Conservation (phyloP, 2,888 invertebrate species). For the Drosophila merina region DNA sequence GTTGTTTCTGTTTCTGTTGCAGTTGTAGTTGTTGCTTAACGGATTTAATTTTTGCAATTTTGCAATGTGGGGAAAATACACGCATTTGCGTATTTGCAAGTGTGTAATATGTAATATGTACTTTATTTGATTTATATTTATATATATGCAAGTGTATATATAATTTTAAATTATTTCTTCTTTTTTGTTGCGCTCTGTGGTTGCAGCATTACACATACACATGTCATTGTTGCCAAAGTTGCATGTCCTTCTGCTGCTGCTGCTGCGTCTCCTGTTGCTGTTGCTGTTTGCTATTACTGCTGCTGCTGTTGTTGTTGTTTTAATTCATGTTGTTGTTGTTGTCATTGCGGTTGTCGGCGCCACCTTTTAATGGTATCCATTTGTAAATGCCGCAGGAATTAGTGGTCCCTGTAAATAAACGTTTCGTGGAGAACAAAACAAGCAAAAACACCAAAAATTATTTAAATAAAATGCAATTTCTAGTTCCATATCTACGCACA, state of each 20-base stretch:
- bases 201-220: slow-evolving; percentile 62
- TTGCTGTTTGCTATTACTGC: slow-evolving; percentile 40
- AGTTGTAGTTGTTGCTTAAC: slow-evolving; percentile 55
- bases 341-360: slow-evolving; percentile 78
- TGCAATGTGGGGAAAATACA: slow-evolving; percentile 38
- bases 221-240: slow-evolving; percentile 53
- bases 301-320: slow-evolving; percentile 41
- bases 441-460: slow-evolving; percentile 67
- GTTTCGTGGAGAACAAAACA: slow-evolving; percentile 66
- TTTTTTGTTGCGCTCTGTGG: slow-evolving; percentile 53
- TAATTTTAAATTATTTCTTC: slow-evolving; percentile 53
- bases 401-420: slow-evolving; percentile 91
- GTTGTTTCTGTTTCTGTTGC: slow-evolving; percentile 36
- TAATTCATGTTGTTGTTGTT: slow-evolving; percentile 60
- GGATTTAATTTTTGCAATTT: slow-evolving; percentile 57
- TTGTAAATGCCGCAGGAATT: slow-evolving; percentile 99
- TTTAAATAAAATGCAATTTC: slow-evolving; percentile 64
- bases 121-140: slow-evolving; percentile 42
- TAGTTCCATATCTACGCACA: slow-evolving; percentile 63
- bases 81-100: slow-evolving; percentile 5
- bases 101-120: slow-evolving; percentile 32
- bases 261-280: slow-evolving; percentile 42
- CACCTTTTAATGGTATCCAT: slow-evolving; percentile 93
- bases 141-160: slow-evolving; percentile 35
- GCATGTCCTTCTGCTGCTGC: slow-evolving; percentile 46